Base-by-base conservation (phyloP, 2,797 vertebrate species). In the Dipus sagitta region DNA sequence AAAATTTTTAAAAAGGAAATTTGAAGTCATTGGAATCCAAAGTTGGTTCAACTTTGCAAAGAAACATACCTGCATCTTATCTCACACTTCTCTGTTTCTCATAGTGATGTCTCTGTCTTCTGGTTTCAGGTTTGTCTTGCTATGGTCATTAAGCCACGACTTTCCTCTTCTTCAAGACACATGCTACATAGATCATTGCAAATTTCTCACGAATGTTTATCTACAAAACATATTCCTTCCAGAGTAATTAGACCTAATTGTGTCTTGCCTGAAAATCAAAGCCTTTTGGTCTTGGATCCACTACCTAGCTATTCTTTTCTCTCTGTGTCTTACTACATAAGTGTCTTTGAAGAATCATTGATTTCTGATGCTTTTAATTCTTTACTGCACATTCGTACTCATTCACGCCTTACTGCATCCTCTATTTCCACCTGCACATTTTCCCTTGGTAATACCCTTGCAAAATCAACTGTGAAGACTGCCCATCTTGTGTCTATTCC, bases 141-240 rank as follows among this genome's bases (percentile, higher is more conserved):
- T 76, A 30, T 1, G 9, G 1, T 52, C 65, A 84, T 82, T 79
- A 96, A 75, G 15, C 10, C 34, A n/a, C 5, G 54, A 8, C 76
- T 95, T 38, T 77, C 60, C 14, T n/a, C 62, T 79, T 84, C 15
- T 90, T 80, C 67, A 58, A 82, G n/a, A 52, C 86, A 64, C 1
- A 14, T 60, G 15, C 6, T 86, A n/a, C 21, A 30, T 15, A 78
- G 26, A 14, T 71, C n/a, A 72, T 6, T 68, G 8, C 6, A 64
- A 86, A 91, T 62, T 79, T 81, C 32, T 30, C 17, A 5, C 9
- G 58, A 34, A 71, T 79, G 13, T 70, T 93, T 81, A 81, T n/a
- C 65, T 88, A 70, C 3, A 90, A 32, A 81, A 30, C 7, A 82
- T 20, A 9, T 5, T 87, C 47, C 65, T 75, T 93, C 72, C 75